phyloP scores from a whole-genome alignment of 2,113 vertebrate species.

The Tetrax tetrax region DNA sequence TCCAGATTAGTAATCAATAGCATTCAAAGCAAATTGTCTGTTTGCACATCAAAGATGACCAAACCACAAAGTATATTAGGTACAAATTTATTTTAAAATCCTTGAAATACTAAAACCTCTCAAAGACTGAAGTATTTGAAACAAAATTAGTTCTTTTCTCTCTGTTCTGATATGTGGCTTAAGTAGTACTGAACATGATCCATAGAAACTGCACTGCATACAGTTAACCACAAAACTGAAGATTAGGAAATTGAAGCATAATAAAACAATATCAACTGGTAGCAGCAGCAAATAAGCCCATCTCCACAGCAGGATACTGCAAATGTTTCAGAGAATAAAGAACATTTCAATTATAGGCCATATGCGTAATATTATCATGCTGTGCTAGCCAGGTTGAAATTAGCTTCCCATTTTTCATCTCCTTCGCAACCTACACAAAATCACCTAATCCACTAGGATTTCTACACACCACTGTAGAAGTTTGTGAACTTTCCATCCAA shows the following conservation, averaged over 20 bases:
- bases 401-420: background rate
- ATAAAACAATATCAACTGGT: background rate
- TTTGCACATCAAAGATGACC: background rate
- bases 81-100: background rate
- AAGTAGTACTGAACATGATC: background rate
- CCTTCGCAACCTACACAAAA: background rate
- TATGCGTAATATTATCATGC: background rate
- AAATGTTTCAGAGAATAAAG: slow-evolving; percentile 9
- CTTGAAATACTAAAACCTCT: background rate
- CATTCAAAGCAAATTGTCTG: background rate
- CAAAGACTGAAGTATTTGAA: background rate
- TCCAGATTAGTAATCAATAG: background rate
- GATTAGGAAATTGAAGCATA: slow-evolving; percentile 24
- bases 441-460: background rate
- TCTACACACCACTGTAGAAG: background rate
- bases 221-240: background rate
- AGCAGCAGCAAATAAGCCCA: background rate
- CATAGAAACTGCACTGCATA: background rate
- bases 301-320: slow-evolving; percentile 24
- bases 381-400: slow-evolving; percentile 24
- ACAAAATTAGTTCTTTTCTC: background rate
- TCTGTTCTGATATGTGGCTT: background rate
- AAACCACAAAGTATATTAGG: background rate
- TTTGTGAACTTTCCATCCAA: background rate
- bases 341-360: background rate